A percentile compares a stretch with the other conserved stretches of the same genome.
Evolutionary conservation across 92 coral and sea anemone genomes (phyloP).

Genomic region (Porites cylindrica): DNA sequence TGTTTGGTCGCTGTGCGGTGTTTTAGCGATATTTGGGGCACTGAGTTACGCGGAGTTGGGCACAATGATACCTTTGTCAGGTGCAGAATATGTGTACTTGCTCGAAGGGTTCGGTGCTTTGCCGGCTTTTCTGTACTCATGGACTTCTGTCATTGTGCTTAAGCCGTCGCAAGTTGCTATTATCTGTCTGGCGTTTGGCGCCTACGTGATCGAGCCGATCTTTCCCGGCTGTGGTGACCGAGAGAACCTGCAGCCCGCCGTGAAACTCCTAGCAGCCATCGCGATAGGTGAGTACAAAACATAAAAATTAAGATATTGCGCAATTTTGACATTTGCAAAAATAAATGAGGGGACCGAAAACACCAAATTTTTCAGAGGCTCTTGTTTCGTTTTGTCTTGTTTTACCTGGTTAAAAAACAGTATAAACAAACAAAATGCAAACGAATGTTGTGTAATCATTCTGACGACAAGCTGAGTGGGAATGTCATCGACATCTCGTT

Average conservation of each 20-base stretch:
- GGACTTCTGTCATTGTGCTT: conserved; percentile 95
- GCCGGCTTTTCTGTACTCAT: conserved; percentile 85
- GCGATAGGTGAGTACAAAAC: conserved; percentile 88
- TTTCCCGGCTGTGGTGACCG: conserved; percentile 88
- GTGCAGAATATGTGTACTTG: conserved; percentile 91
- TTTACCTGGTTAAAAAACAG: conserved; percentile 7
- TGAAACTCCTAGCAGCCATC: conserved; percentile 90
- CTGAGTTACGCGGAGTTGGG: conserved; percentile 93
- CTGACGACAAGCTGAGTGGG: not conserved
- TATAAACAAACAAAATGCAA: not conserved
- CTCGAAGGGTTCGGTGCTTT: conserved; percentile 86
- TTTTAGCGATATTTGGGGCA: conserved; percentile 89
- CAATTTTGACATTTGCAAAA: not conserved
- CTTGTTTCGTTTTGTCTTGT: not conserved
- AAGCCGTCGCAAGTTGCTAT: conserved; percentile 98
- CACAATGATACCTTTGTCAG: conserved; percentile 90
- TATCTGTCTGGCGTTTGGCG: conserved; percentile 94
- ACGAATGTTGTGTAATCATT: conserved; percentile 12
- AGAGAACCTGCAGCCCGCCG: conserved; percentile 73
- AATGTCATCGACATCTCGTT: not conserved
- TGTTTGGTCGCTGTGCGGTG: conserved; percentile 94
- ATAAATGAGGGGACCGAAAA: too few relatives aligned
- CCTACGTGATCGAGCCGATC: conserved; percentile 94
- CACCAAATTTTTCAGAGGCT: not conserved
- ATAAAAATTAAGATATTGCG: not conserved